Conservation (phyloP, 2,113 vertebrate species). For the Ploceus nigricollis region DNA sequence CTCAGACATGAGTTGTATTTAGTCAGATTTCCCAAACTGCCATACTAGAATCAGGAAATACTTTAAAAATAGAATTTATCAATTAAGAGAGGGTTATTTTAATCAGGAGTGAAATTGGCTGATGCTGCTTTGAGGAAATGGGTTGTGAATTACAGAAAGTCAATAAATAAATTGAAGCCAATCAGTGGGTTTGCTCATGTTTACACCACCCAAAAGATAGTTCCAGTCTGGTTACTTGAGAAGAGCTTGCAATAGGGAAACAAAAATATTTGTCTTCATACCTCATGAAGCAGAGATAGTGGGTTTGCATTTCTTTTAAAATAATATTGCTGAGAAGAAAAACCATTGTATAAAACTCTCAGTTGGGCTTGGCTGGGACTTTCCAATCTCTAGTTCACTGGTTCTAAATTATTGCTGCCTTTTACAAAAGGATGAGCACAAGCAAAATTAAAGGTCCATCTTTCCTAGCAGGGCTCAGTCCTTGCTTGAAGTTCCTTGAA, state of each 20-base stretch:
- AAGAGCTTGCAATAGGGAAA: not conserved
- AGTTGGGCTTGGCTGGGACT: not conserved
- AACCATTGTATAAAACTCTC: not conserved
- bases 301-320: not conserved
- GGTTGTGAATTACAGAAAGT: not conserved
- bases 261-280: not conserved
- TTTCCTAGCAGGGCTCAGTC: not conserved
- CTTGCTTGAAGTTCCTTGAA: not conserved
- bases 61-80: not conserved
- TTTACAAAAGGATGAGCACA: not conserved
- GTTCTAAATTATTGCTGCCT: not conserved
- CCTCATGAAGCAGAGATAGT: not conserved
- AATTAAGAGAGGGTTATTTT: not conserved
- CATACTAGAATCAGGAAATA: not conserved
- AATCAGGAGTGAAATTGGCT: not conserved
- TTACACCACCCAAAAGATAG: not conserved
- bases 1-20: not conserved
- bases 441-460: not conserved
- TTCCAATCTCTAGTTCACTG: not conserved
- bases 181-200: not conserved
- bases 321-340: not conserved
- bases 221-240: not conserved
- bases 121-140: not conserved
- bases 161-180: not conserved
- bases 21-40: not conserved